Percentiles rank a stretch among this genome's conserved stretches.
phyloP scores from a whole-genome alignment of 2,888 invertebrate species.

The Eupeodes latifasciatus region DNA sequence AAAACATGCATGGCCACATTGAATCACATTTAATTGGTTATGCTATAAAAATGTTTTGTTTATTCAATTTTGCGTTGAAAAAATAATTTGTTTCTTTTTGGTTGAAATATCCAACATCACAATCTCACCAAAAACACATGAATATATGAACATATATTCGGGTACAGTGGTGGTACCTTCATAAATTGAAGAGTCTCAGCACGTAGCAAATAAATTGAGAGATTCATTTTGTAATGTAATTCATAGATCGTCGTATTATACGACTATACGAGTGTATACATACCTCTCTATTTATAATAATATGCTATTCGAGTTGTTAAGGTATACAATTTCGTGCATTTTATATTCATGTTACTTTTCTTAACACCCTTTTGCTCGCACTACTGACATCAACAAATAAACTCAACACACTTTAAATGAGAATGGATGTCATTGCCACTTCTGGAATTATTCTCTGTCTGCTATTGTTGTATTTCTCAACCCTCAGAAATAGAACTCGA shows the following conservation, averaged over 20 bases:
- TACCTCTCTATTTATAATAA: conserved; percentile 27
- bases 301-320: conserved; percentile 7
- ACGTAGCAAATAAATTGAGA: conserved; percentile 75
- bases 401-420: conserved; percentile 55
- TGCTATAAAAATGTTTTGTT: too few species aligned
- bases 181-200: conserved; percentile 59
- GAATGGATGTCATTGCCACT: conserved; percentile 67
- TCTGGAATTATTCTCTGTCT: conserved; percentile 4
- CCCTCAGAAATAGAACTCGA: too few species aligned
- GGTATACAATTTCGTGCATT: conserved; percentile 60
- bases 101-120: too few species aligned
- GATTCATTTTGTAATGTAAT: conserved; percentile 75
- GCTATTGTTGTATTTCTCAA: conserved; percentile 36
- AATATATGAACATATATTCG: neutral
- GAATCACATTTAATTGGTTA: too few species aligned
- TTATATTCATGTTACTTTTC: conserved; percentile 66
- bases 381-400: neutral
- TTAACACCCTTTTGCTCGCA: neutral
- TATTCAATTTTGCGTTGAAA: too few species aligned
- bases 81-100: too few species aligned
- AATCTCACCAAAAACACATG: too few species aligned
- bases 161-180: neutral
- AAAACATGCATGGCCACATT: too few species aligned
- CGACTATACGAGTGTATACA: neutral
- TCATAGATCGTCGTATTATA: conserved; percentile 57